phyloP scores from a whole-genome alignment of 2,888 invertebrate species.

The Ophioninae sp. region DNA sequence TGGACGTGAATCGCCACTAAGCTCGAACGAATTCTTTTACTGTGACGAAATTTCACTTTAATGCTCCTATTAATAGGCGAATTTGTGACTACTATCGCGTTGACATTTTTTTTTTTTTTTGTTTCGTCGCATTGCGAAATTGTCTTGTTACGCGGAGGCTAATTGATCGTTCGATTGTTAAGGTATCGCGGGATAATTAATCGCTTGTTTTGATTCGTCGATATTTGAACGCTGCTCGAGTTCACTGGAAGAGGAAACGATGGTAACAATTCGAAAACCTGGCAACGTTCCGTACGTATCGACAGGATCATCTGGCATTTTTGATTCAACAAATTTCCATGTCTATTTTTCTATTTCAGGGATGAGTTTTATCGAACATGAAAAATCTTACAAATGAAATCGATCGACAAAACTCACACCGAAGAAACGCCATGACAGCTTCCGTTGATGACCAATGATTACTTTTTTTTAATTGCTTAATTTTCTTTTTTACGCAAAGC shows the following conservation, averaged over 20 bases:
- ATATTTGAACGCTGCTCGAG: background rate
- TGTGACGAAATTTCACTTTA: slow-evolving; percentile 40
- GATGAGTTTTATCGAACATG: background rate
- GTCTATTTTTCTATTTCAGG: background rate
- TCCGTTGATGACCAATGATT: background rate
- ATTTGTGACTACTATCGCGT: slow-evolving; percentile 15
- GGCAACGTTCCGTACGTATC: background rate
- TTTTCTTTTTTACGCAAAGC: no score
- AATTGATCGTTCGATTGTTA: slow-evolving; percentile 19
- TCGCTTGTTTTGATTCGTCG: background rate
- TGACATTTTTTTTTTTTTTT: slow-evolving; percentile 7
- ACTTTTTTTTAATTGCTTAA: no score
- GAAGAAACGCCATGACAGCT: background rate
- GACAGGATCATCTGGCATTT: background rate
- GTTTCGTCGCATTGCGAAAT: slow-evolving; percentile 13
- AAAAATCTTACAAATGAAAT: background rate
- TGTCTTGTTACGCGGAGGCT: slow-evolving; percentile 1
- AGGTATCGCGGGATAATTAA: slow-evolving; percentile 3
- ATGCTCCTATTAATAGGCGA: slow-evolving; percentile 31
- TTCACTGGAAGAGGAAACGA: background rate
- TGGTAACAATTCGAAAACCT: background rate
- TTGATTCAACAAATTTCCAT: background rate
- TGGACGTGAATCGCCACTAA: slow-evolving; percentile 20
- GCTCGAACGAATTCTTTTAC: slow-evolving; percentile 14
- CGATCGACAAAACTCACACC: background rate